These are phyloP conservation scores for Scaptomyza hsui DNA, from an alignment of 1,140 invertebrate genomes.

Conservation along the genomic window DNA sequence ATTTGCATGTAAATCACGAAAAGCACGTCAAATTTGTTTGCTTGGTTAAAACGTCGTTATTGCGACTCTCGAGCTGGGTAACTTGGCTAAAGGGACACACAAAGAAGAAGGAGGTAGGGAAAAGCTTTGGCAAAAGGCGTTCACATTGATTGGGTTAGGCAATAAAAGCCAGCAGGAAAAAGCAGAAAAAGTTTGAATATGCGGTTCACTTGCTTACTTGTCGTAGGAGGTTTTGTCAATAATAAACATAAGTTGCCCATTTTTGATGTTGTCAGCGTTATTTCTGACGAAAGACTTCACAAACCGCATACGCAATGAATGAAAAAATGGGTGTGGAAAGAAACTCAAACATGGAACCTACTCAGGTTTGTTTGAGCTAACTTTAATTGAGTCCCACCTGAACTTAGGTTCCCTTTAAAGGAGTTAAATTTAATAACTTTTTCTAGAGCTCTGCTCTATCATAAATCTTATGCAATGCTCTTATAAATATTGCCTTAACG, in stretches of 20 bases:
- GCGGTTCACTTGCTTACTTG: constrained; percentile 46
- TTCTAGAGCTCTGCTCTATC: constrained; percentile 28
- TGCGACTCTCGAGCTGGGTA: constrained; percentile 54
- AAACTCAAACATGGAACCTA: not conserved
- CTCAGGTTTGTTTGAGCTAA: not conserved
- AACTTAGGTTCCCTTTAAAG: not conserved
- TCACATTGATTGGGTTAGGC: constrained; percentile 80
- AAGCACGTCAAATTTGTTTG: constrained; percentile 83
- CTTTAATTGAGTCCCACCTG: not conserved
- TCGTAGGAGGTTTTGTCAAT: constrained; percentile 57
- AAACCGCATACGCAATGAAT: constrained; percentile 64
- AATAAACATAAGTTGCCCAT: constrained; percentile 80
- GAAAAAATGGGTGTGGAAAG: not conserved
- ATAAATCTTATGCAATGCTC: constrained; percentile 53
- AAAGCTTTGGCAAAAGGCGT: constrained; percentile 50
- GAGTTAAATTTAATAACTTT: constrained; percentile 7
- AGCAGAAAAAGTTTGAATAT: constrained; percentile 13
- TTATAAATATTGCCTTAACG: constrained; percentile 68
- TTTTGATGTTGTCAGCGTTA: constrained; percentile 70
- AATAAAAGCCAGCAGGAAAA: constrained; percentile 55
- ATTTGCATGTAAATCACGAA: constrained; percentile 84
- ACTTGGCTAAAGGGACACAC: not conserved
- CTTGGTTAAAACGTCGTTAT: constrained; percentile 81
- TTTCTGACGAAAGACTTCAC: constrained; percentile 56
- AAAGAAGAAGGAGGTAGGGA: not conserved